Conservation (phyloP, 2,113 vertebrate genomes). For the Pollimyrus isidori region DNA sequence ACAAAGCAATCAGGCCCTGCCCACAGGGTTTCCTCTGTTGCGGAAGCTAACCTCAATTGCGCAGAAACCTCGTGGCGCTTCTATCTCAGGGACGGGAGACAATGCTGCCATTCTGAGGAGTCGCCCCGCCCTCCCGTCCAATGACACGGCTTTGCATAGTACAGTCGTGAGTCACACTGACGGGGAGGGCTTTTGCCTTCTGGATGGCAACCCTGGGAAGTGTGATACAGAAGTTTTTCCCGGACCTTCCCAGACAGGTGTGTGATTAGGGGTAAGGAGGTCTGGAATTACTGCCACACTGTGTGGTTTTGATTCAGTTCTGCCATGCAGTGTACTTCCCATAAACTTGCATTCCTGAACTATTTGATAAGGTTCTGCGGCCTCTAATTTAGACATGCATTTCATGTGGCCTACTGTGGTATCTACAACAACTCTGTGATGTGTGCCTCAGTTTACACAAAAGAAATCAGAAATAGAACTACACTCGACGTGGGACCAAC, state of each 20-base stretch:
- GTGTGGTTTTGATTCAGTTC: background rate
- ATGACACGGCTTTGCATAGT: background rate
- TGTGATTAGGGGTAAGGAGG: background rate
- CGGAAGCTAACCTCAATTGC: slow-evolving; percentile 8
- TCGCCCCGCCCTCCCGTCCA: background rate
- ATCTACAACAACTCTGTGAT: background rate
- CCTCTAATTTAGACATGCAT: background rate
- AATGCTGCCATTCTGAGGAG: background rate
- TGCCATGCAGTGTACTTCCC: background rate
- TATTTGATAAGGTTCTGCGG: slow-evolving; percentile 11
- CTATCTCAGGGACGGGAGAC: background rate
- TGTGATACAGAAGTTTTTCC: background rate
- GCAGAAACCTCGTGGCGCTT: background rate
- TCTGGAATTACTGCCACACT: background rate
- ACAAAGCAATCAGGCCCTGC: background rate
- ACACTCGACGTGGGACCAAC: background rate
- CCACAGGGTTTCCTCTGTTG: background rate
- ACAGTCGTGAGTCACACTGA: background rate
- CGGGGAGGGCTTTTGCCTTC: background rate
- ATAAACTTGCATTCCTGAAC: background rate
- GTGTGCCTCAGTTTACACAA: background rate
- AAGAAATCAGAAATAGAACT: background rate
- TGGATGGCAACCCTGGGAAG: background rate
- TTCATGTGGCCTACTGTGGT: background rate
- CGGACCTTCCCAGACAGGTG: background rate